These are phyloP conservation scores for Semotilus atromaculatus DNA, from an alignment of 2,797 vertebrate genomes.

Conservation along the genomic window DNA sequence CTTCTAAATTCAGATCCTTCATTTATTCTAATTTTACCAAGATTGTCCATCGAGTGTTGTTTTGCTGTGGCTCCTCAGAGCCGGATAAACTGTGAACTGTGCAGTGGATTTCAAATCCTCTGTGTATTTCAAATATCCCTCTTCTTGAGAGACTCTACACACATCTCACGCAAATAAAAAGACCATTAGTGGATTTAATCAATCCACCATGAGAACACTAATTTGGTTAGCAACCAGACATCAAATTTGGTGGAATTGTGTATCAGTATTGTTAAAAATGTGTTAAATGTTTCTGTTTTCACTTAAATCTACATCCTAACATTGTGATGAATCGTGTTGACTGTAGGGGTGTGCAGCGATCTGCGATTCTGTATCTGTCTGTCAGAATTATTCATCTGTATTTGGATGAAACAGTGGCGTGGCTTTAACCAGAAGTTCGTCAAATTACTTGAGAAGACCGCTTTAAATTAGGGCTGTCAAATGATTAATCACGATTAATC, in stretches of 20 bases:
- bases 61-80: background rate
- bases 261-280: background rate
- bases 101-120: background rate
- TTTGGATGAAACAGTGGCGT: background rate
- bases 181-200: background rate
- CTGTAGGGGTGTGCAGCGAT: background rate
- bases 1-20: background rate
- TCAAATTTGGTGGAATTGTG: background rate
- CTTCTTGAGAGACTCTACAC: background rate
- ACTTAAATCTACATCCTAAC: no score
- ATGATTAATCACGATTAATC: no score
- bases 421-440: background rate
- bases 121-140: background rate
- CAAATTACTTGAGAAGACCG: background rate
- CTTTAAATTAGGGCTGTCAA: no score
- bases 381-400: background rate
- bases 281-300: background rate
- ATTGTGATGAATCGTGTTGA: background rate
- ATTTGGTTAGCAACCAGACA: background rate
- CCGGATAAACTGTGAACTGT: background rate
- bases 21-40: background rate
- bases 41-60: background rate
- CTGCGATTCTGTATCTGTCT: background rate
- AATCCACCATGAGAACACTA: background rate
- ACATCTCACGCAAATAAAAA: background rate